Base-by-base conservation (phyloP, 1,140 invertebrate genomes). In the Hycleus cichorii region DNA sequence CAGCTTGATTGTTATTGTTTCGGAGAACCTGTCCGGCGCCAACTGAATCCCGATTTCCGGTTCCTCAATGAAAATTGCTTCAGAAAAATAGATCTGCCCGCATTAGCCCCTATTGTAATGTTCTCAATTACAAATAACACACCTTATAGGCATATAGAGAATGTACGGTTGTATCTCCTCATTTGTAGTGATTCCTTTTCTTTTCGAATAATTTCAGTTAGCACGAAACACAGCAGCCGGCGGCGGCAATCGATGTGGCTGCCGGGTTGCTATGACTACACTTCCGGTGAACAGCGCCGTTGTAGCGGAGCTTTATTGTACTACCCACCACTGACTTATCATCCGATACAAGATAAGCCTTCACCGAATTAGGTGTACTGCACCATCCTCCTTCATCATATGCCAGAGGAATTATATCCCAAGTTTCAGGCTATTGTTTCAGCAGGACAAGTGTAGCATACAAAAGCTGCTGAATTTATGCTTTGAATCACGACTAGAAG, bases 221-320 rank as follows among this genome's bases (percentile, higher is more conserved):
- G 49, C 52, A 60, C 57, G 47, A 40, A 51, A 50, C 42, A 25
- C 25, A 51, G 50, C 50, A 53, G 58, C 58, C 58, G 59, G 48
- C 62, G 62, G 64, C 62, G 60, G 60, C 66, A 68, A 68, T 68
- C 66, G 66, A 68, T 68, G 66, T 68, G 66, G 66, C 66, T 66
- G 66, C 66, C 66, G 57, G 49, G 66, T 68, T 66, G 62, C 66
- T 57, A 68, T 68, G 63, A 60, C 57, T 57, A 65, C 66, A 62
- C 58, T 68, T 68, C 66, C 66, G 66, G 62, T 57, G 47, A 43
- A 58, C 62, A 66, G 40, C 62, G 66, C 66, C 64, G 58, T 49
- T 44, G 27, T 52, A 44, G 47, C 43, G 51, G 57, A 40, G 50
- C 27, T 57, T 60, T 53, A 32, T 47, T 39, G 42, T 56, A 61